Percentiles rank a stretch among this genome's conserved stretches.
Evolutionary conservation across 2,888 invertebrate genomes (phyloP).

Genomic region (Cloeon dipterum): DNA sequence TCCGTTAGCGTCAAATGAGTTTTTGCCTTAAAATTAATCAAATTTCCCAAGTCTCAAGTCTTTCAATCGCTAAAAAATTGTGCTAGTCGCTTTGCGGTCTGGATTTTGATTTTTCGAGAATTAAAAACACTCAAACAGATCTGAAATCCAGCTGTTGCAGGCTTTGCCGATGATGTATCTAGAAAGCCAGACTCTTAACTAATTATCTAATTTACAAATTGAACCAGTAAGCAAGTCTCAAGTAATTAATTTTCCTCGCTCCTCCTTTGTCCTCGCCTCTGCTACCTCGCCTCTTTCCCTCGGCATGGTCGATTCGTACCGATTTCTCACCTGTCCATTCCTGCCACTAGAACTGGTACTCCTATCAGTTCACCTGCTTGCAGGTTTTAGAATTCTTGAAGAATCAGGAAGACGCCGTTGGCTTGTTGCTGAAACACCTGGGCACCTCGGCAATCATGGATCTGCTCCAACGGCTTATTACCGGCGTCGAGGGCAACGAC

Average conservation of each 20-base stretch:
- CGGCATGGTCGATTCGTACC: conserved; percentile 2
- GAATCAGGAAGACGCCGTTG: conserved; percentile 64
- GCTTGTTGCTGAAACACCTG: conserved; percentile 68
- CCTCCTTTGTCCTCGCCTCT: conserved; percentile 8
- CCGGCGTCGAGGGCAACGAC: conserved; percentile 53
- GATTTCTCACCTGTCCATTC: conserved; percentile 3
- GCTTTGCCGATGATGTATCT: no score
- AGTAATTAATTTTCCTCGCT: conserved; percentile 6
- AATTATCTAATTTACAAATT: no score
- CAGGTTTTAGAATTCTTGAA: conserved; percentile 84
- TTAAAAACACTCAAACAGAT: no score
- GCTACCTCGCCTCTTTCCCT: conserved; percentile 9
- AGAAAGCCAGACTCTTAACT: no score
- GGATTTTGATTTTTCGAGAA: no score
- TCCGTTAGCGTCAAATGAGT: no score
- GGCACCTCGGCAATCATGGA: conserved; percentile 90
- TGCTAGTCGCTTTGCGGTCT: no score
- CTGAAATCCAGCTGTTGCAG: no score
- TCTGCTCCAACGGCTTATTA: conserved; percentile 64
- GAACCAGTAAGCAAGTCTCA: no score
- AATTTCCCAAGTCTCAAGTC: no score
- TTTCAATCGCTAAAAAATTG: no score
- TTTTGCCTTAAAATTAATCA: no score
- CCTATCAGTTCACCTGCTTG: conserved; percentile 76
- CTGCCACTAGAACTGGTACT: conserved; percentile 56